Evolutionary conservation across 2,113 vertebrate species (phyloP), one percentile per base, ranked within the genome.

Genomic region (Vanacampus margaritifer): DNA sequence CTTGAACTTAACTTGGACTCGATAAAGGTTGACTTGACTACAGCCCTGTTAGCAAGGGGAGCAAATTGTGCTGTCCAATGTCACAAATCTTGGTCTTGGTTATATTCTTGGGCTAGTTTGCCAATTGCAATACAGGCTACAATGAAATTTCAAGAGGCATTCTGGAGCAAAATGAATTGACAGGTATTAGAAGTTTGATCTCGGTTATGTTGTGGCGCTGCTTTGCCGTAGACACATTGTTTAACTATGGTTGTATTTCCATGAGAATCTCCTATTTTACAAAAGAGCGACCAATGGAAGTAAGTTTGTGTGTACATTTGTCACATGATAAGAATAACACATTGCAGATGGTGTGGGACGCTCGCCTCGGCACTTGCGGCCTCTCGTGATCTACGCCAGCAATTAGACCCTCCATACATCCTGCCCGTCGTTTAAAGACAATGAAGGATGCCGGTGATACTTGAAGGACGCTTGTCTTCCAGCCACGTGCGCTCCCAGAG

Each of bases 381-480:
- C 28, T 32, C 28, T 32, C 28, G 28, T 32, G 28, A 32, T 32
- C 2, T 32, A 32, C 28, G 28, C 28, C 28, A 32, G 28, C 28
- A 32, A 32, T 32, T 32, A 32, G 28, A 4, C 28, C 28, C n/a
- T n/a, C n/a, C n/a, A n/a, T n/a, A 32, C 28, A 32, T 81, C 61
- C 72, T 77, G 68, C 66, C 61, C 63, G 67, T 73, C 70, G 69
- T 57, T 69, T 69, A 65, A 80, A 86, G 71, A 87, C 78, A 90
- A 80, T 65, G 74, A 76, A 81, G 75, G 68, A 79, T 69, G 48
- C 72, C 54, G 54, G 54, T 89, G 85, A 88, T 88, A 75, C 79
- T 78, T 91, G 90, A 90, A 91, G 89, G 89, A 91, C 90, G 80
- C 67, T 66, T 67, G 37, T 62, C 60, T 62, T 26, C 62, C 13